Evolutionary conservation across 2,113 vertebrate species (phyloP).

Genomic region (Chaetops frenatus): DNA sequence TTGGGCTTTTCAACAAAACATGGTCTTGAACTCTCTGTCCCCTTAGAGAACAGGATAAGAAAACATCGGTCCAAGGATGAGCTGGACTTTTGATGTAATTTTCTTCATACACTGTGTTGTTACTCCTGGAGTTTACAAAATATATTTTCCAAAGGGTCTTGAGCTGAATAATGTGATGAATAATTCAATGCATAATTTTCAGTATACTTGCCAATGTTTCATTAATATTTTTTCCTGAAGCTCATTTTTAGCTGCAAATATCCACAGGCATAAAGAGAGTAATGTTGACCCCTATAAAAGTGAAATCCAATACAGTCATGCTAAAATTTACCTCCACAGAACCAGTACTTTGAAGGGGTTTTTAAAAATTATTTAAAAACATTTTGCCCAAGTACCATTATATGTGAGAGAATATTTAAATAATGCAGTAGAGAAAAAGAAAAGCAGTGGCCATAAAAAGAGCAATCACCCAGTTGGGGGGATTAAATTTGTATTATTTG

Average conservation of each 20-base stretch:
- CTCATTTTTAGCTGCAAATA: neutral
- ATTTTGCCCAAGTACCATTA: neutral
- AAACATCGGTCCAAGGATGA: neutral
- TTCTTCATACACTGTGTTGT: neutral
- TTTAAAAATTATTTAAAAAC: neutral
- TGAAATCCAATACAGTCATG: neutral
- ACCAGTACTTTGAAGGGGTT: neutral
- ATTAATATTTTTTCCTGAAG: neutral
- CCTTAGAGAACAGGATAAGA: neutral
- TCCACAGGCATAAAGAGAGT: neutral
- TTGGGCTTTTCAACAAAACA: neutral
- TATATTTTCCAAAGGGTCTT: rapidly evolving
- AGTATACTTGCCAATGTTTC: neutral
- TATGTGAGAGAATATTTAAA: neutral
- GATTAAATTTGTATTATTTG: neutral
- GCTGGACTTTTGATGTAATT: neutral
- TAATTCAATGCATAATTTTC: neutral
- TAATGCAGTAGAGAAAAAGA: neutral
- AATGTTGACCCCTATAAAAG: neutral
- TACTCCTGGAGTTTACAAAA: neutral
- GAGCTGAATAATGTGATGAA: neutral
- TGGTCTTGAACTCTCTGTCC: neutral
- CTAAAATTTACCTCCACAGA: neutral
- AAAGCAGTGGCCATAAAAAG: neutral
- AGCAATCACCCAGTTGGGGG: neutral